These are phyloP conservation scores for Colinus virginianus DNA, from an alignment of 2,113 vertebrate species.

Conservation along the genomic window DNA sequence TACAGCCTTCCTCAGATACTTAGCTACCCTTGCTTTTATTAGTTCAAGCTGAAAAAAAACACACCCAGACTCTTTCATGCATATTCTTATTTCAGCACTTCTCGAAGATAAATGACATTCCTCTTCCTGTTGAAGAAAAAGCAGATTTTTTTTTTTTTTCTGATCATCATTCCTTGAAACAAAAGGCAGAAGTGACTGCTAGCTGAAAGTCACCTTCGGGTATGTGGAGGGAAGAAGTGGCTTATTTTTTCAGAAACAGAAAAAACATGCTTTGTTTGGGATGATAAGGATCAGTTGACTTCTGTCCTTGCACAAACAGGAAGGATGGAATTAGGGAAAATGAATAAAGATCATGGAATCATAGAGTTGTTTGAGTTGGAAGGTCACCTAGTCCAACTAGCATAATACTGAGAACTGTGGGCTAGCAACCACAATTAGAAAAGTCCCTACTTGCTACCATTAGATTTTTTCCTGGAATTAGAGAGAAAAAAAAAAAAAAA, in stretches of 20 bases:
- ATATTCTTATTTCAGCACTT: neutral
- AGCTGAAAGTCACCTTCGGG: neutral
- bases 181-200: neutral
- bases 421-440: neutral
- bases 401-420: neutral
- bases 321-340: slow-evolving; percentile 40
- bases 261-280: neutral
- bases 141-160: neutral
- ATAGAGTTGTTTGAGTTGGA: too few species aligned
- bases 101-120: neutral
- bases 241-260: neutral
- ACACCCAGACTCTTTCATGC: neutral
- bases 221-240: neutral
- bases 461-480: neutral
- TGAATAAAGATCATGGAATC: neutral
- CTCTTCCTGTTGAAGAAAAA: neutral
- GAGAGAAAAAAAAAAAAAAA: neutral
- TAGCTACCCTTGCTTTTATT: neutral
- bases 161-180: neutral
- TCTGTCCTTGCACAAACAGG: neutral
- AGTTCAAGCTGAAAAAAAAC: neutral
- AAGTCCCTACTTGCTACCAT: neutral
- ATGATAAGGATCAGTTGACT: neutral
- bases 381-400: neutral
- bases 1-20: neutral